Evolutionary conservation across 2,888 invertebrate genomes (phyloP), one percentile per base, ranked within the genome.

Genomic region (Spialia ferax): DNA sequence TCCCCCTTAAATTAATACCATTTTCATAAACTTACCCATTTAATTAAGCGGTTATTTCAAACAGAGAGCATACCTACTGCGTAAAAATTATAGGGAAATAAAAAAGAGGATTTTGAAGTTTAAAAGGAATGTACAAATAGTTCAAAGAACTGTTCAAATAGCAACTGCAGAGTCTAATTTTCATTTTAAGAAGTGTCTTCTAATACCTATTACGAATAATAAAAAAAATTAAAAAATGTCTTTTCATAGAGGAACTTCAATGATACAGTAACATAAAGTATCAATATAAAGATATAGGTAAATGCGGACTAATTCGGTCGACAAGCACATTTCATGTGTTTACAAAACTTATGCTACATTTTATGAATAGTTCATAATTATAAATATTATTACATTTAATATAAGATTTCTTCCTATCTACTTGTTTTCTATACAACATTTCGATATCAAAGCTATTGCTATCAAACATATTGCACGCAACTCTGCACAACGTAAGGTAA

Each of bases 291-390:
- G n/a, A 52, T 22, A 48, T 22, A 29, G 29, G 29, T 29, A 48
- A 22, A 20, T 23, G 22, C 52, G 22, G 13, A 52, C 11, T 52
- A 52, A 52, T 52, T 52, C 52, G 52, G 52, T 52, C n/a, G 2
- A 52, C 10, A 52, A 52, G 50, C 50, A 52, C 50, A 52, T 52
- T 52, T 52, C 23, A 52, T 23, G 50, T 52, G 50, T 50, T 10
- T 52, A 52, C 4, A 52, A 52, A 23, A 23, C 23, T 23, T 13
- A 52, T 23, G 11, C 23, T 52, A 22, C 23, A 52, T n/a, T n/a
- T n/a, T n/a, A n/a, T n/a, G n/a, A n/a, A n/a, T n/a, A 52, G 2
- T 23, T 23, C 13, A 3, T 20, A 48, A 48, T 48, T 18, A 20
- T 20, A 2, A 42, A 6, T 10, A 2, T 45, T 48, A 48, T n/a